Percentiles rank a stretch among this genome's conserved stretches.
phyloP scores from a whole-genome alignment of 2,888 invertebrate species.

The Alcis repandata region DNA sequence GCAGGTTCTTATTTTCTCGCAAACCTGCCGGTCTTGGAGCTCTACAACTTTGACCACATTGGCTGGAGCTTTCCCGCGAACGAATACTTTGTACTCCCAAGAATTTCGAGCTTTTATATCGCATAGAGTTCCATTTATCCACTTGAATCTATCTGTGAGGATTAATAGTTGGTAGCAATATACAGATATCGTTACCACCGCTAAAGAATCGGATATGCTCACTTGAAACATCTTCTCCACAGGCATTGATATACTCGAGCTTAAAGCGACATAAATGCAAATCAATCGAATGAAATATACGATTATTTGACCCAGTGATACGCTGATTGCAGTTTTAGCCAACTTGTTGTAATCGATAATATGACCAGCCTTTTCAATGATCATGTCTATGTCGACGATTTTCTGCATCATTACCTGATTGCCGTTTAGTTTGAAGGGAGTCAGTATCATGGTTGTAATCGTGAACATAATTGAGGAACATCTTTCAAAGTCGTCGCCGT shows the following conservation, averaged over 20 bases:
- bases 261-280: conserved; percentile 61
- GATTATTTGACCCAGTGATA: conserved; percentile 53
- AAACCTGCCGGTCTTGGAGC: conserved; percentile 60
- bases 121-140: conserved; percentile 62
- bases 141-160: conserved; percentile 60
- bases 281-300: conserved; percentile 55
- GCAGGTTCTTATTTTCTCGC: conserved; percentile 65
- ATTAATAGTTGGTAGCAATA: conserved; percentile 60
- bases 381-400: conserved; percentile 61
- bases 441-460: conserved; percentile 62
- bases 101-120: conserved; percentile 58
- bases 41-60: conserved; percentile 52
- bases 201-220: conserved; percentile 59
- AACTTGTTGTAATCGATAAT: conserved; percentile 56
- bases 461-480: conserved; percentile 56
- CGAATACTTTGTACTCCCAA: conserved; percentile 58
- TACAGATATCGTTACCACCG: conserved; percentile 57
- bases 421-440: conserved; percentile 59
- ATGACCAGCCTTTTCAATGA: conserved; percentile 58
- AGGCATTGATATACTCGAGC: conserved; percentile 55
- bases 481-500: conserved; percentile 70
- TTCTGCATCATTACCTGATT: conserved; percentile 53
- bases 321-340: conserved; percentile 49
- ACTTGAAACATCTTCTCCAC: conserved; percentile 65
- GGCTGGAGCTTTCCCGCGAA: conserved; percentile 50